Base-by-base conservation (phyloP, 1,140 invertebrate species). In the Lordiphosa mommai region DNA sequence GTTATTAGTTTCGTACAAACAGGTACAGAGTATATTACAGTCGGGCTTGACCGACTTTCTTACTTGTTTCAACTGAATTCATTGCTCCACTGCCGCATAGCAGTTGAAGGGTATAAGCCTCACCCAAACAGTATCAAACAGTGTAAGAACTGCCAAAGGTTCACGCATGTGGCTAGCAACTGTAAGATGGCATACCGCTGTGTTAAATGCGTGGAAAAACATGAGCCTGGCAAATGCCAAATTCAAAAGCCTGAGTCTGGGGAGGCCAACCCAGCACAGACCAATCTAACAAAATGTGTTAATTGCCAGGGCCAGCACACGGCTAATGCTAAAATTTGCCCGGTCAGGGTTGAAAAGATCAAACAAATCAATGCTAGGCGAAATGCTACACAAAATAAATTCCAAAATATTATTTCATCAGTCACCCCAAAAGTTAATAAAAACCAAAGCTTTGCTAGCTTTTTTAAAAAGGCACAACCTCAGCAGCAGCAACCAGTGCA, bases 121-220 rank as follows among this genome's bases (percentile, higher is more conserved):
- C 29, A 47, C 9, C 14, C 29, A 2, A 47, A 33, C 1, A 9
- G n/a, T 1, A 47, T 47, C 0, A 47, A 47, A 2, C 29, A 33
- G 2, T 33, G 44, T 2, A 29, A 47, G 0, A 4, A 27, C 0
- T 17, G 29, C 9, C 29, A 33, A 33, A 1, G 44, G 1, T 38
- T n/a, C 4, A 38, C 14, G 4, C 37, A 2, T 10, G 53, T 49
- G 5, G 36, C 46, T 0, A 57, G 34, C 2, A 56, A 56, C 1
- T 56, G 52, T 10, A 46, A 56, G 8, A 48, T 56, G 52, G 7
- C 2, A 0, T 47, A 29, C 2, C 32, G 33, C 6, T 47, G 50
- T 30, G 8, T 53, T 1, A 53, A 53, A 43, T 53, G 38, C 14
- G 41, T 6, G 2, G 2, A 12, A 4, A 5, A 8, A 2, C 37